Conservation (phyloP, 2,113 vertebrate genomes). For the Salvator merianae region DNA sequence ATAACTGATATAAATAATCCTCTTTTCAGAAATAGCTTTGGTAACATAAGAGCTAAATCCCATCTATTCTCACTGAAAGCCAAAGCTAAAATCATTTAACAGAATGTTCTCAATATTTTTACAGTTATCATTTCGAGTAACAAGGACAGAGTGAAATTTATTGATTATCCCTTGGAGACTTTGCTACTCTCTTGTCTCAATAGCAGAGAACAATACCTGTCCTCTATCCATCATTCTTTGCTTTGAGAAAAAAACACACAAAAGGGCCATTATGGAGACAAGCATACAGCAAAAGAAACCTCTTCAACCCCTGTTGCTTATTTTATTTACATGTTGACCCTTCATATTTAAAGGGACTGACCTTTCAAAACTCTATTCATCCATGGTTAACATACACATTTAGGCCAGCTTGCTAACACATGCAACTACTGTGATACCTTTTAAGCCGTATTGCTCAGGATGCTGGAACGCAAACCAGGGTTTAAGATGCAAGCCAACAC, state of each 20-base stretch:
- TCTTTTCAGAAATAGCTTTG: background rate
- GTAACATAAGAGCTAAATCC: background rate
- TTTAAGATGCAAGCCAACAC: background rate
- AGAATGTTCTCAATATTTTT: background rate
- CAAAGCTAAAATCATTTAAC: background rate
- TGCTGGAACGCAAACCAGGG: background rate
- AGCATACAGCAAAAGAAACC: background rate
- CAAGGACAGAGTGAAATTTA: background rate
- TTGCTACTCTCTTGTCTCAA: background rate
- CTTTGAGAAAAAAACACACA: background rate
- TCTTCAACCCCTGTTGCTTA: background rate
- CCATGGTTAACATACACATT: background rate
- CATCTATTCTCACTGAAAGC: background rate
- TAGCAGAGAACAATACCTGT: background rate
- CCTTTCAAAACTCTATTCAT: background rate
- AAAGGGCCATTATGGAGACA: background rate
- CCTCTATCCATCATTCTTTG: background rate
- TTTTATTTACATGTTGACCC: background rate
- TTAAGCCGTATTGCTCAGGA: background rate
- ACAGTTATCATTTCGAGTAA: background rate
- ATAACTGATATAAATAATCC: background rate
- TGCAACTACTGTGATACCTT: background rate
- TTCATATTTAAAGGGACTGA: no score
- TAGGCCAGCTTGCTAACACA: background rate
- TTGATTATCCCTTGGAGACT: background rate